Evolutionary conservation across 2,888 invertebrate genomes (phyloP).

Genomic region (Patella pellucida): DNA sequence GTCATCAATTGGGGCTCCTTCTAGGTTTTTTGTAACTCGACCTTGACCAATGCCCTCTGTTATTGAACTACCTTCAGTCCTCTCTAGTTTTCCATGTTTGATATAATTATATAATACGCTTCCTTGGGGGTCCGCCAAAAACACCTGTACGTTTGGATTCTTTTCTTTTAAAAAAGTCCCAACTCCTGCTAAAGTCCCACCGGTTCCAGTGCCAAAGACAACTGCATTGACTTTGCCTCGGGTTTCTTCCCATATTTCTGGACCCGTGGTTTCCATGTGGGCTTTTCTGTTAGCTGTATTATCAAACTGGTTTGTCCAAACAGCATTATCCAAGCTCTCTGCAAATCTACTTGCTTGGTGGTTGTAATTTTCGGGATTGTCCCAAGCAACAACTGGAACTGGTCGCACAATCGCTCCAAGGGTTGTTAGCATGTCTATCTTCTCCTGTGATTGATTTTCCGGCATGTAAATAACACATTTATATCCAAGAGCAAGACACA

Average conservation of each 20-base stretch:
- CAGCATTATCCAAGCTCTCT: constrained; percentile 67
- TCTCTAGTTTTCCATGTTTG: constrained; percentile 67
- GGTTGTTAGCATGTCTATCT: constrained; percentile 64
- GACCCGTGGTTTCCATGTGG: constrained; percentile 70
- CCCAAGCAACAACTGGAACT: constrained; percentile 67
- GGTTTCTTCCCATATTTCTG: constrained; percentile 70
- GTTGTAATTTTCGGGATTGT: constrained; percentile 69
- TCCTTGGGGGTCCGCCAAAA: constrained; percentile 57
- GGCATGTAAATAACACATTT: constrained; percentile 71
- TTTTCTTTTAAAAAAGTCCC: constrained; percentile 68
- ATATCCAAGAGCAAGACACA: constrained; percentile 69
- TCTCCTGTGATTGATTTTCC: constrained; percentile 69
- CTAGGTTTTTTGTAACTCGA: constrained; percentile 69
- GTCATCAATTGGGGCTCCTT: constrained; percentile 70
- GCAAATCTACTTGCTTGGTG: constrained; percentile 69
- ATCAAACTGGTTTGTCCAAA: constrained; percentile 72
- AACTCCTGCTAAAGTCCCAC: constrained; percentile 69
- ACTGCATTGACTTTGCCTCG: constrained; percentile 69
- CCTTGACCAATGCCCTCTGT: constrained; percentile 72
- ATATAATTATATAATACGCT: constrained; percentile 69
- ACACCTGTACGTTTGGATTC: constrained; percentile 57
- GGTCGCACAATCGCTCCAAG: constrained; percentile 68
- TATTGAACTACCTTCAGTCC: constrained; percentile 67
- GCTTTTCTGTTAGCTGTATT: constrained; percentile 68
- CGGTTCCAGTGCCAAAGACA: constrained; percentile 70